Conservation (phyloP, 2,113 vertebrate species). For the Mystacornis crossleyi region DNA sequence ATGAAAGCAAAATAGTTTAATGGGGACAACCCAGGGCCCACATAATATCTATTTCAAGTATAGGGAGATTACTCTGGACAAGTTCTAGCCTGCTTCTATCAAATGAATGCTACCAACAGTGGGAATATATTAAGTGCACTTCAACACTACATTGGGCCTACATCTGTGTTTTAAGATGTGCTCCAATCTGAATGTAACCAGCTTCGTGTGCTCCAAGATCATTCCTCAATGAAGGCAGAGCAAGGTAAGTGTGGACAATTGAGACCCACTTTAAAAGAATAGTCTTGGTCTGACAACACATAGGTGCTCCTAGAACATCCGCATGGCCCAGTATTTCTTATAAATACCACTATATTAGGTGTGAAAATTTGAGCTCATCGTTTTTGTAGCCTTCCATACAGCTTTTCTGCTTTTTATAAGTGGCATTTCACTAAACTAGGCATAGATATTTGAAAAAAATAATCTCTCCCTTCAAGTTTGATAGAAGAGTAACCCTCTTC, state of each 20-base stretch:
- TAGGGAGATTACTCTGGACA: background rate
- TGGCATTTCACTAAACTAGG: background rate
- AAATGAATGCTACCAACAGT: background rate
- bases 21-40: background rate
- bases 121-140: background rate
- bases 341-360: background rate
- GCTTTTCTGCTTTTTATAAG: background rate
- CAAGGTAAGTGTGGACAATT: background rate
- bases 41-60: background rate
- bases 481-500: background rate
- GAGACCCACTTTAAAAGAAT: background rate
- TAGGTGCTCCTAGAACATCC: background rate
- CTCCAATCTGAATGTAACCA: background rate
- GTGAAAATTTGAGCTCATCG: background rate
- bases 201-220: background rate
- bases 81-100: background rate
- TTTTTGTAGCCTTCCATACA: background rate
- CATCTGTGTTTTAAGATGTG: background rate
- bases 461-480: accelerated
- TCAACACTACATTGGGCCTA: background rate
- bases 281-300: background rate
- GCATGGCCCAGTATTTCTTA: background rate
- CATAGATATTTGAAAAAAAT: background rate
- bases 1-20: background rate
- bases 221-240: background rate